These are phyloP conservation scores for Herminia tarsipennalis DNA, from an alignment of 2,888 invertebrate genomes.

Conservation along the genomic window DNA sequence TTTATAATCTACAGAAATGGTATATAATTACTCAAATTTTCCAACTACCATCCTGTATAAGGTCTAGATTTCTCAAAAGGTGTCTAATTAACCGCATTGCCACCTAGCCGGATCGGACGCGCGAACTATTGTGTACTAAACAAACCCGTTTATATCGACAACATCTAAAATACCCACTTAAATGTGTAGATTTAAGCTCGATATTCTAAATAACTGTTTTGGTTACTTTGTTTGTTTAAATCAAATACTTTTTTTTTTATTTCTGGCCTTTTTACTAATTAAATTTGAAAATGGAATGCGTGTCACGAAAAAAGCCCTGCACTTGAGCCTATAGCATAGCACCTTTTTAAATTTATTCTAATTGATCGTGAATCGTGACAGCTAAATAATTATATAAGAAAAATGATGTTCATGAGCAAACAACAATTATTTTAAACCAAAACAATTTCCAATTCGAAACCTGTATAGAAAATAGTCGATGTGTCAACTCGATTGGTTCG, in stretches of 20 bases:
- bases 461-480: conserved; percentile 48
- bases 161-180: conserved; percentile 18
- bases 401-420: too few species aligned
- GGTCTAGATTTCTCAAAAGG: conserved; percentile 50
- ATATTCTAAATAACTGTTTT: conserved; percentile 7
- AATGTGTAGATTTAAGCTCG: conserved; percentile 10
- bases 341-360: too few species aligned
- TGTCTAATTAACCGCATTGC: conserved; percentile 78
- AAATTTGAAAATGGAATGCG: too few species aligned
- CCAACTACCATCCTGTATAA: conserved; percentile 55
- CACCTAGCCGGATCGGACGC: conserved; percentile 68
- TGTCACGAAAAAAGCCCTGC: too few species aligned
- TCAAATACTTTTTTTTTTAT: too few species aligned
- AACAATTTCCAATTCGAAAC: too few species aligned
- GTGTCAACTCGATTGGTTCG: conserved; percentile 54
- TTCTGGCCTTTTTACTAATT: too few species aligned
- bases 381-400: too few species aligned
- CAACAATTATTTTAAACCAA: too few species aligned
- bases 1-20: too few species aligned
- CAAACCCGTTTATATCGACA: conserved; percentile 21
- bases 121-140: conserved; percentile 62
- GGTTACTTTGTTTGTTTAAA: background rate
- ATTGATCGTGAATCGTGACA: too few species aligned
- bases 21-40: background rate
- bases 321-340: too few species aligned